These are phyloP conservation scores for Bungarus multicinctus DNA, from an alignment of 2,113 vertebrate genomes.

Conservation along the genomic window DNA sequence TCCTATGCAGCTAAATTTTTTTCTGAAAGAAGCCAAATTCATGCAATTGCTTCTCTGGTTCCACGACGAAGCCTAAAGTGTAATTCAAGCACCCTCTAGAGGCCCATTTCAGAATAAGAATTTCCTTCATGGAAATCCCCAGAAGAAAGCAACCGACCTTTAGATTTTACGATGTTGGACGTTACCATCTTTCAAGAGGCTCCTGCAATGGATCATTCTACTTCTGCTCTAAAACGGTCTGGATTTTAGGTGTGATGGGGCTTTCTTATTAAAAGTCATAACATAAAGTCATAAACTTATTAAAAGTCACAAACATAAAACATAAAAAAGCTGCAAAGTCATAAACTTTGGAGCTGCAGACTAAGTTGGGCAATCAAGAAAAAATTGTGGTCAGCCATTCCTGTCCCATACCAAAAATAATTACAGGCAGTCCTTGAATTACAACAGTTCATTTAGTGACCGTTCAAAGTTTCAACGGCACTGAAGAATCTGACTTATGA, in stretches of 20 bases:
- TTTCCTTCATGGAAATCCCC: neutral
- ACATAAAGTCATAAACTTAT: too few species aligned
- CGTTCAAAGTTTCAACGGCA: too few species aligned
- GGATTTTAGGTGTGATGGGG: too few species aligned
- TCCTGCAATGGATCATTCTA: neutral
- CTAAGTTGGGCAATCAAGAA: neutral
- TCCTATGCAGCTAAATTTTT: neutral
- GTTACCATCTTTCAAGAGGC: neutral
- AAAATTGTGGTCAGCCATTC: neutral
- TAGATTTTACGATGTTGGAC: neutral
- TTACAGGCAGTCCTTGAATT: too few species aligned
- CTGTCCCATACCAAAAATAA: neutral
- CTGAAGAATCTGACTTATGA: too few species aligned
- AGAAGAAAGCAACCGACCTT: neutral
- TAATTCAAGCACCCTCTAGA: neutral
- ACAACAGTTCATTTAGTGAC: too few species aligned
- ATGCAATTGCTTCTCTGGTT: fast-evolving
- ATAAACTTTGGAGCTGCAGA: neutral
- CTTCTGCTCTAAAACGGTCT: neutral
- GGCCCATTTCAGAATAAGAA: neutral
- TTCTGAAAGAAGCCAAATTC: neutral
- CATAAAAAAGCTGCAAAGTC: neutral
- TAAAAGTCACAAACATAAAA: too few species aligned
- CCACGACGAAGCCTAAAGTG: neutral
- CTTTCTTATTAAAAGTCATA: neutral